Percentiles rank a stretch among this genome's conserved stretches.
phyloP scores from a whole-genome alignment of 2,888 invertebrate genomes.

The Microplitis manilae region DNA sequence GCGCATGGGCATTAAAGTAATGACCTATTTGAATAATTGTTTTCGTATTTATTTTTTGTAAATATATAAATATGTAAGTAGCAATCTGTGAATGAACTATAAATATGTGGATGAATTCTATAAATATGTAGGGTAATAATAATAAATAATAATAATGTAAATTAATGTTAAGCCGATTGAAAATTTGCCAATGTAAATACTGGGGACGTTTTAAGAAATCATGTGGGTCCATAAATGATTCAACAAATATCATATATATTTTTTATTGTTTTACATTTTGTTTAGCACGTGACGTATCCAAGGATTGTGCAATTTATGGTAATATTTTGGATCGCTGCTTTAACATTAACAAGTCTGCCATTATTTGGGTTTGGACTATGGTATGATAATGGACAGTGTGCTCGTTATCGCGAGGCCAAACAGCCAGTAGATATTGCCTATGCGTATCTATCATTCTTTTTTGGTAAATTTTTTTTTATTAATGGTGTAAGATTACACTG shows the following conservation, averaged over 20 bases:
- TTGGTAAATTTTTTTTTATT: slow-evolving; percentile 76
- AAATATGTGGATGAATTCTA: no score
- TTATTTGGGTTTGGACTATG: slow-evolving; percentile 76
- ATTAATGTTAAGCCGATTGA: not conserved
- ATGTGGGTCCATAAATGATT: not conserved
- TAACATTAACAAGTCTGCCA: slow-evolving; percentile 82
- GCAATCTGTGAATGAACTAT: no score
- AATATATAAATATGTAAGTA: not conserved
- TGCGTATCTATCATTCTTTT: slow-evolving; percentile 82
- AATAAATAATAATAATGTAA: not conserved
- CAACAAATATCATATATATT: not conserved
- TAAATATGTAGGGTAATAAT: no score
- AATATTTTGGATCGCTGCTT: slow-evolving; percentile 80
- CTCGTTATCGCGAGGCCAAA: slow-evolving; percentile 82
- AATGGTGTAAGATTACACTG: not conserved
- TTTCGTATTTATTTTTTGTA: not conserved
- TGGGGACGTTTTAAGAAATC: not conserved
- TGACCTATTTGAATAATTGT: not conserved
- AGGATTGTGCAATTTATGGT: slow-evolving; percentile 82
- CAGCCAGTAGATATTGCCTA: slow-evolving; percentile 79
- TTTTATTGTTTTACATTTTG: not conserved
- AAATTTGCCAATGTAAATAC: not conserved
- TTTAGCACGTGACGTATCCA: slow-evolving; percentile 85
- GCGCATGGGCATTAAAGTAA: not conserved
- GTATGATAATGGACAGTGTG: slow-evolving; percentile 73